Base-by-base conservation (phyloP, 2,797 vertebrate genomes). In the Hyperoplus lanceolatus region DNA sequence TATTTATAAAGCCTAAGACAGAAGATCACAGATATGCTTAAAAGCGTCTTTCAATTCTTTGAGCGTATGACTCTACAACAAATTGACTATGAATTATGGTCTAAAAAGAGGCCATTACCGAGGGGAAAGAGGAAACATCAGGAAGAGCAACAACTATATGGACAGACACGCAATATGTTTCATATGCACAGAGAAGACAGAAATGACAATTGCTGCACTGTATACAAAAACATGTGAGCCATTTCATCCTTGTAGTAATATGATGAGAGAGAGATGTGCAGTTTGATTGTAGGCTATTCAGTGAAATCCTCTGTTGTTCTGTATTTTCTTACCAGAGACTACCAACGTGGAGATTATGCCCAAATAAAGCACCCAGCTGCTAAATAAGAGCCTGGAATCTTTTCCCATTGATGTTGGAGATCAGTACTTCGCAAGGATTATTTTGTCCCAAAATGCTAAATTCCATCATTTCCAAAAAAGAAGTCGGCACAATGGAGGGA, bases 401-500 rank as follows among this genome's bases (percentile, higher is more conserved):
- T 77, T 63, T 41, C 71, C 67, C 41, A 84, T 69, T 83, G 76
- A 85, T 87, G 61, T 81, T 79, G 73, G 49, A 81, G 80, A 87
- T 90, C 77, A 83, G 71, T 78, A 46, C 70, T 72, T 80, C 69
- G 61, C 43, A 18, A 69, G 73, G 79, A 86, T 89, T 87, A 78
- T 84, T 83, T 89, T 77, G 61, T 46, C 76, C 59, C 71, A 71
- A 68, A 87, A 86, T 73, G 73, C 77, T 67, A 68, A 85, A 89
- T 84, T 86, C 71, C 75, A 84, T 78, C 86, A 83, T 87, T 73
- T 79, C 79, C 77, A 77, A 87, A 89, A 80, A 89, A 80, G 70
- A 81, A 89, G 73, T 53, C 63, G 61, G 43, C 38, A 90, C 79
- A 91, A 90, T 78, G 67, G 72, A 60, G 1, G 10, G 53, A 79